Percentiles rank a stretch among this genome's conserved stretches.
Conservation (phyloP, 2,888 invertebrate species). For the Pseudanteris insignis region DNA sequence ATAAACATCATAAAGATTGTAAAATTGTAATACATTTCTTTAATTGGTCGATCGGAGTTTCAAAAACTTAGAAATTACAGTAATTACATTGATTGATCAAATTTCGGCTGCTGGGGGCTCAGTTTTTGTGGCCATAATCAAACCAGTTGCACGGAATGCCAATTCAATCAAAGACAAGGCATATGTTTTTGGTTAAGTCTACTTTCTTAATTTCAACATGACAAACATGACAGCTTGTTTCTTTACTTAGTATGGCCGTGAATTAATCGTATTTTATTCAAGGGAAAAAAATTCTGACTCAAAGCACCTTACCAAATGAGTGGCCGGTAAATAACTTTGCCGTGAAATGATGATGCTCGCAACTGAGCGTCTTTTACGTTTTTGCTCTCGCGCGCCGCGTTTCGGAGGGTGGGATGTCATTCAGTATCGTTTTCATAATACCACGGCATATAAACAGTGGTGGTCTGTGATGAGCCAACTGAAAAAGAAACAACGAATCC, state of each 20-base stretch:
- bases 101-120: not conserved
- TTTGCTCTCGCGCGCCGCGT: conserved; percentile 4
- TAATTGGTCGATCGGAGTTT: no score
- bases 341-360: conserved; percentile 49
- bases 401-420: conserved; percentile 59
- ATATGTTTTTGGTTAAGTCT: not conserved
- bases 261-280: conserved; percentile 26
- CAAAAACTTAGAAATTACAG: no score
- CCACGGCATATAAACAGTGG: conserved; percentile 44
- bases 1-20: no score
- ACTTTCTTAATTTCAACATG: conserved; percentile 11
- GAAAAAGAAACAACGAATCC: not conserved
- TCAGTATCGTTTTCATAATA: conserved; percentile 63
- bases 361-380: conserved; percentile 14
- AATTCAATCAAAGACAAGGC: not conserved
- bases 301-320: conserved; percentile 36
- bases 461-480: not conserved
- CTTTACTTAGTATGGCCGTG: conserved; percentile 12
- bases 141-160: no score
- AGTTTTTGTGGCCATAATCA: no score
- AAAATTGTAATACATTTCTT: no score
- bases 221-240: conserved; percentile 22
- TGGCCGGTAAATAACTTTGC: conserved; percentile 47
- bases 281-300: conserved; percentile 24
- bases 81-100: no score